Evolutionary conservation across 2,797 vertebrate species (phyloP).

Genomic region (Cheirogaleus major): DNA sequence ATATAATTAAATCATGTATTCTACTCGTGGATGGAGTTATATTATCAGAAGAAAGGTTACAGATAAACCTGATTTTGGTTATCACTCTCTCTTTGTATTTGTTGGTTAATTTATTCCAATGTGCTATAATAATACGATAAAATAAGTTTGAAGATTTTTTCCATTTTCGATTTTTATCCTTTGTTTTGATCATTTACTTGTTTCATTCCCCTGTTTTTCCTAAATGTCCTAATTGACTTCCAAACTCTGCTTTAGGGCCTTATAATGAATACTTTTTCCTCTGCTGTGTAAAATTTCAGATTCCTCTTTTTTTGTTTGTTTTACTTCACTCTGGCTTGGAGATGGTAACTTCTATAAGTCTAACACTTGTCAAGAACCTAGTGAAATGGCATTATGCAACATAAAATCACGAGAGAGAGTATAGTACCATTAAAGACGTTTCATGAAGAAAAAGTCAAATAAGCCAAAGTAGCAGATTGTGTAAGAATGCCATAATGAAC

Average conservation of each 20-base stretch:
- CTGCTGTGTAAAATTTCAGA: not conserved
- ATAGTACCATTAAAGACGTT: not conserved
- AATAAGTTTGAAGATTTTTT: not conserved
- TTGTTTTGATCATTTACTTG: not conserved
- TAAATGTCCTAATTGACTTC: not conserved
- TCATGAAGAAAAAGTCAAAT: not conserved
- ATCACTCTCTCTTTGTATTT: not conserved
- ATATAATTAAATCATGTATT: not conserved
- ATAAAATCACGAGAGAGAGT: no score
- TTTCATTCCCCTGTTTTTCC: not conserved
- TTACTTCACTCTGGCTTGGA: not conserved
- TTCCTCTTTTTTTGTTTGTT: not conserved
- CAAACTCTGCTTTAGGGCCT: not conserved
- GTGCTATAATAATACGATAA: not conserved
- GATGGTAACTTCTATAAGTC: not conserved
- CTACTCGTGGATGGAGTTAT: not conserved
- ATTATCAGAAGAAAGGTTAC: not conserved
- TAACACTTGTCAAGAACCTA: not conserved
- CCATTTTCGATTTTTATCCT: not conserved
- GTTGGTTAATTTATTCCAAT: not conserved
- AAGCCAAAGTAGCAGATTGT: not conserved
- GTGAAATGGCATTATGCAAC: not conserved
- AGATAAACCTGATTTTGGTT: not conserved
- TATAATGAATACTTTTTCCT: not conserved
- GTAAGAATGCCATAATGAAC: not conserved